phyloP scores from a whole-genome alignment of 1,140 invertebrate genomes.

The Asbolus verrucosus region DNA sequence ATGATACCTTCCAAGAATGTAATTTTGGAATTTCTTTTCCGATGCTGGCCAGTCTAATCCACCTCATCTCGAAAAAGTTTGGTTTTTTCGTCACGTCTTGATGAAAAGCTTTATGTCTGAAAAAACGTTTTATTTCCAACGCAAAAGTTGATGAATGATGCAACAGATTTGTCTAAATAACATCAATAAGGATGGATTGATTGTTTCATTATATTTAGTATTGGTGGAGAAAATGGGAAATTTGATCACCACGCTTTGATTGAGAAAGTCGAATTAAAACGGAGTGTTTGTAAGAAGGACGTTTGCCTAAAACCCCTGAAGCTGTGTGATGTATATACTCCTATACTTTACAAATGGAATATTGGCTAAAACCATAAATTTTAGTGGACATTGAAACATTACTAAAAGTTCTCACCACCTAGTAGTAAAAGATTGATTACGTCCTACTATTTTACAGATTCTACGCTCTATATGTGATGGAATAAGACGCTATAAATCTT shows the following conservation, averaged over 20 bases:
- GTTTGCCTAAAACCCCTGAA: too few relatives aligned
- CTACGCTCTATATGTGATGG: constrained; percentile 2
- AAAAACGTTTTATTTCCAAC: too few relatives aligned
- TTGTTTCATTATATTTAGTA: too few relatives aligned
- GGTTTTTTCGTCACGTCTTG: background rate
- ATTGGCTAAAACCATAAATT: constrained; percentile 22
- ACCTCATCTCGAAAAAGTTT: background rate
- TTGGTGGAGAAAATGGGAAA: too few relatives aligned
- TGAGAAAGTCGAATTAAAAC: too few relatives aligned
- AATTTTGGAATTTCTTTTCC: background rate
- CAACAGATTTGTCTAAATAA: background rate
- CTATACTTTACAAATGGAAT: background rate
- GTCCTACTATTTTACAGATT: constrained; percentile 26
- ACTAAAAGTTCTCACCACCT: constrained; percentile 29
- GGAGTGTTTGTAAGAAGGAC: too few relatives aligned
- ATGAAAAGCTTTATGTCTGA: constrained; percentile 4
- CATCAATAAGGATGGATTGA: too few relatives aligned
- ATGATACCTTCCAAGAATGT: background rate
- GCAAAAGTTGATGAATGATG: background rate
- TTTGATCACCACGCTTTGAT: too few relatives aligned
- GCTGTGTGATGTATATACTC: too few relatives aligned
- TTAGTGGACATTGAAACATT: constrained; percentile 32
- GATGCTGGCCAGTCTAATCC: background rate
- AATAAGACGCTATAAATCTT: constrained; percentile 6
- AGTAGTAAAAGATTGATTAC: constrained; percentile 18